Conservation (phyloP, 1,140 invertebrate species). For the Lerema accius region DNA sequence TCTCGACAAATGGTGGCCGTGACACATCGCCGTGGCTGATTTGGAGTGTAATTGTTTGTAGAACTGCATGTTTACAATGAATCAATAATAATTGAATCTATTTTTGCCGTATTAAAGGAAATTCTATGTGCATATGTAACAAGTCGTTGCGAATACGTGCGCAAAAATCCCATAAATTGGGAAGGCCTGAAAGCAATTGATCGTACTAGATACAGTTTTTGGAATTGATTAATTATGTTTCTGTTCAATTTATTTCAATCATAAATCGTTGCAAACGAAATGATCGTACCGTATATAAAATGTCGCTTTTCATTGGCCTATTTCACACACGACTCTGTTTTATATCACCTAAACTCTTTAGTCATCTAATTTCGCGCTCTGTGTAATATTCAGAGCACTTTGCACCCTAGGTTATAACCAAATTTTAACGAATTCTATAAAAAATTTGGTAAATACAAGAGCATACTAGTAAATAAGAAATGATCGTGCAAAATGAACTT, state of each 20-base stretch:
- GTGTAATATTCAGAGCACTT: no score
- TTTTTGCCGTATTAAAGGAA: background rate
- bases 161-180: no score
- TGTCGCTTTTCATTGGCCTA: background rate
- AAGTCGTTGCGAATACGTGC: no score
- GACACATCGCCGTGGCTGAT: conserved; percentile 34
- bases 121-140: background rate
- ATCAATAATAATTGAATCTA: background rate
- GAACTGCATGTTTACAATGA: conserved; percentile 13
- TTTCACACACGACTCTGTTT: background rate
- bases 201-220: no score
- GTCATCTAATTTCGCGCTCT: no score
- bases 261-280: no score
- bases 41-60: conserved; percentile 25
- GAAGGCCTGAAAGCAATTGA: no score
- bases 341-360: background rate
- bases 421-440: background rate
- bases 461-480: no score
- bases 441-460: background rate
- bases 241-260: no score
- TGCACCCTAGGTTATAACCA: background rate
- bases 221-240: no score
- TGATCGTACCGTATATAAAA: background rate
- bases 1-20: conserved; percentile 36
- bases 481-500: no score